Conservation (phyloP, 2,797 vertebrate genomes). For the Kryptopterus vitreolus region DNA sequence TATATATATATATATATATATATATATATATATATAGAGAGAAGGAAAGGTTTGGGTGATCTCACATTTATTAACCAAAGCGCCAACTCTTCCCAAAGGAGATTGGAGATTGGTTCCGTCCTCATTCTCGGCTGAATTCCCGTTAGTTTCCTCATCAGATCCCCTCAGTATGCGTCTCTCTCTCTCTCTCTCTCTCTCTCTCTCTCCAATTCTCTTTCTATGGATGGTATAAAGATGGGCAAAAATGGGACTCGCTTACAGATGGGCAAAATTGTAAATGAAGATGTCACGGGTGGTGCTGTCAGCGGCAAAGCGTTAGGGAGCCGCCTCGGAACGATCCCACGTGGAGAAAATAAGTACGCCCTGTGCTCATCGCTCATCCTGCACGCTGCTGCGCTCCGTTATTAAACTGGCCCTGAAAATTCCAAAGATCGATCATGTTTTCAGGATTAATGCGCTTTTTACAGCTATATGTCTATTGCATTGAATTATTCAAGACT, state of each 20-base stretch:
- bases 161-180: slow-evolving; percentile 27
- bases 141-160: background rate
- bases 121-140: background rate
- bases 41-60: background rate
- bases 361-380: slow-evolving; percentile 35
- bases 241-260: slow-evolving; percentile 57
- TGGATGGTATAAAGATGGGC: background rate
- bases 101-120: background rate
- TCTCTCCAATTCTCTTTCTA: background rate
- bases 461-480: slow-evolving; percentile 70
- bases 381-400: slow-evolving; percentile 59
- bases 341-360: background rate
- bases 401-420: slow-evolving; percentile 67
- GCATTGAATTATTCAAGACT: slow-evolving; percentile 71
- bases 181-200: slow-evolving; percentile 1
- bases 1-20: too few relatives aligned
- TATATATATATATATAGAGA: too few relatives aligned
- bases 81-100: background rate
- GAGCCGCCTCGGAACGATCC: slow-evolving; percentile 55
- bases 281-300: slow-evolving; percentile 51
- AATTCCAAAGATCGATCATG: slow-evolving; percentile 59
- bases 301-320: slow-evolving; percentile 53
- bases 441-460: slow-evolving; percentile 76
- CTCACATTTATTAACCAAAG: slow-evolving; percentile 2
- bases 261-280: slow-evolving; percentile 59